Evolutionary conservation across 1,140 invertebrate genomes (phyloP), one percentile per base, ranked within the genome.

Genomic region (Atta colombica): DNA sequence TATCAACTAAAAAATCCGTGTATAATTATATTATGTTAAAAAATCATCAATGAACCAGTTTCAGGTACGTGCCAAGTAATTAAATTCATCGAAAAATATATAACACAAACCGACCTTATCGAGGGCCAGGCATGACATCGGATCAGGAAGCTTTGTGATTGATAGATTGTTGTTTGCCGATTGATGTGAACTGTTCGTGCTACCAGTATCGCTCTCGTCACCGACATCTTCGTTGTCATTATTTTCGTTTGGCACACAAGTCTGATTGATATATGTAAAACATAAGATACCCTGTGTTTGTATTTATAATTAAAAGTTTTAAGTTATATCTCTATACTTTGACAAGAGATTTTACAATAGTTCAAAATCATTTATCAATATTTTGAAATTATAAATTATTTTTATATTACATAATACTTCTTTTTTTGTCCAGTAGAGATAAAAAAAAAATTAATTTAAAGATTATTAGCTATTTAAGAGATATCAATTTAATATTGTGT

Each of bases 91-190:
- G 18, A 12, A 25, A 25, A 39, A 55, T 3, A 39, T 65, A 49
- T 80, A 35, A 25, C 5, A 55, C 12, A 18, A 2, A 89, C 86
- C 8, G 53, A 94, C 94, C 93, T 95, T 95, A 74, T 95, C 94
- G 77, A 95, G 91, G 28, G 92, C 92, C 75, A 95, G 90, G 86
- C 92, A 94, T 35, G 94, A 92, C 89, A 94, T 91, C 28, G 93
- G 93, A 91, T 94, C 92, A 55, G 90, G 85, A 25, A 91, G 89
- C 81, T 94, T 94, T 31, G 90, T 88, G 69, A 91, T 75, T 45
- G 94, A 92, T 90, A 94, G 93, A 92, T 94, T 94, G 85, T 94
- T 94, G 80, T 93, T 94, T 35, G 90, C 92, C 71, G 93, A 95
- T 66, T 88, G 93, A 78, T 93, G 93, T 4, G 94, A 94, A 85